Evolutionary conservation across 2,888 invertebrate genomes (phyloP).

Genomic region (Aleiodes leptofemur): DNA sequence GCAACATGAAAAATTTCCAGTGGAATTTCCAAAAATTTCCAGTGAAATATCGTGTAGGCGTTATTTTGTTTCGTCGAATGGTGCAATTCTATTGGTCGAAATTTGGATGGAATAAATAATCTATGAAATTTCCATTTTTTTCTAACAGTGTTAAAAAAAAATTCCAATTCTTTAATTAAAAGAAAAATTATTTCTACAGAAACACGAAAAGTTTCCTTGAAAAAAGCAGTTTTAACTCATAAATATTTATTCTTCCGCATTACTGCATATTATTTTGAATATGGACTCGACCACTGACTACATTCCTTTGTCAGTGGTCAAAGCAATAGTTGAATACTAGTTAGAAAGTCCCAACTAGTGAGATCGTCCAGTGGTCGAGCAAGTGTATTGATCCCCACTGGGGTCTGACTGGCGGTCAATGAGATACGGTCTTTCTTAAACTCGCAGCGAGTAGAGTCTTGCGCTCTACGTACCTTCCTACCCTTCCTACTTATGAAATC

Average conservation of each 20-base stretch:
- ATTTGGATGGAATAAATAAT: no score
- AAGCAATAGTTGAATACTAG: conserved; percentile 24
- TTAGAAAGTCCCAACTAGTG: conserved; percentile 33
- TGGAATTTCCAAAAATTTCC: no score
- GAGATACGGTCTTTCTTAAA: conserved; percentile 72
- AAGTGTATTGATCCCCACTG: conserved; percentile 65
- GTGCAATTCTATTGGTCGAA: no score
- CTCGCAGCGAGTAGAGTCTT: conserved; percentile 45
- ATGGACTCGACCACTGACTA: conserved; percentile 39
- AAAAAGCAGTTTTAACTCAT: neutral
- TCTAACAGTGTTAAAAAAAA: no score
- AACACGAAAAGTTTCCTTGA: no score
- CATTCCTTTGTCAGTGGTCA: conserved; percentile 9
- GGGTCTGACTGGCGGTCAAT: conserved; percentile 73
- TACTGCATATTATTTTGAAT: conserved; percentile 10
- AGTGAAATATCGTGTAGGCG: no score
- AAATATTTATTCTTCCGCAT: conserved; percentile 1
- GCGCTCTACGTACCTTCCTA: conserved; percentile 49
- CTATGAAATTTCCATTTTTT: no score
- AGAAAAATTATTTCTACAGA: no score
- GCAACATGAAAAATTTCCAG: no score
- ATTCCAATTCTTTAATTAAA: no score
- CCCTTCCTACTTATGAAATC: conserved; percentile 44
- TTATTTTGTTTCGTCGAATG: no score
- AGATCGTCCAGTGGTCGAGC: conserved; percentile 44